Conservation (phyloP, 2,888 invertebrate genomes). For the Phalera bucephala region DNA sequence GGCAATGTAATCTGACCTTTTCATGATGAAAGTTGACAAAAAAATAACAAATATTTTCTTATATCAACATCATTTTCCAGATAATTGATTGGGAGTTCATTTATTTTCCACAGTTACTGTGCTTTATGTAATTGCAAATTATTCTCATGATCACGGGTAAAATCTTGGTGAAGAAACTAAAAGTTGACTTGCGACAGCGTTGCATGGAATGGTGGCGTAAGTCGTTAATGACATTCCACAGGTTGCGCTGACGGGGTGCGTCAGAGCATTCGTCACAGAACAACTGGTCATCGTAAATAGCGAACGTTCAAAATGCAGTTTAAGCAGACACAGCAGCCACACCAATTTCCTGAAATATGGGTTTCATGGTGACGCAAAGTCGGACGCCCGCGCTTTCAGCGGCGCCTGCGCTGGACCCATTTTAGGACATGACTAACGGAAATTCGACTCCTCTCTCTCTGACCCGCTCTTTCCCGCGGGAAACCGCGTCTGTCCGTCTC, state of each 20-base stretch:
- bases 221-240: constrained; percentile 74
- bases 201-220: constrained; percentile 58
- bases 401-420: constrained; percentile 85
- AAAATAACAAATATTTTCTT: no score
- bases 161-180: constrained; percentile 14
- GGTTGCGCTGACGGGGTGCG: constrained; percentile 62
- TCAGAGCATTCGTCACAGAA: constrained; percentile 66
- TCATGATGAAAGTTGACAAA: no score
- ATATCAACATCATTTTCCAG: no score
- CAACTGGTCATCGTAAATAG: constrained; percentile 49
- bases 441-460: constrained; percentile 84
- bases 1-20: no score
- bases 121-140: no score
- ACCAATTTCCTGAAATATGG: constrained; percentile 79
- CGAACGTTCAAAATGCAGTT: constrained; percentile 56
- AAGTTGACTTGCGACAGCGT: constrained; percentile 46
- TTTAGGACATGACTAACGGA: constrained; percentile 88
- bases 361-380: constrained; percentile 78
- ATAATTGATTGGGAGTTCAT: no score
- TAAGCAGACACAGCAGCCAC: constrained; percentile 53
- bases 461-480: constrained; percentile 77
- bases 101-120: no score
- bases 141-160: no score
- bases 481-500: constrained; percentile 64
- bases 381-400: constrained; percentile 81